Evolutionary conservation across 2,113 vertebrate genomes (phyloP).

Genomic region (Ascaphus truei): DNA sequence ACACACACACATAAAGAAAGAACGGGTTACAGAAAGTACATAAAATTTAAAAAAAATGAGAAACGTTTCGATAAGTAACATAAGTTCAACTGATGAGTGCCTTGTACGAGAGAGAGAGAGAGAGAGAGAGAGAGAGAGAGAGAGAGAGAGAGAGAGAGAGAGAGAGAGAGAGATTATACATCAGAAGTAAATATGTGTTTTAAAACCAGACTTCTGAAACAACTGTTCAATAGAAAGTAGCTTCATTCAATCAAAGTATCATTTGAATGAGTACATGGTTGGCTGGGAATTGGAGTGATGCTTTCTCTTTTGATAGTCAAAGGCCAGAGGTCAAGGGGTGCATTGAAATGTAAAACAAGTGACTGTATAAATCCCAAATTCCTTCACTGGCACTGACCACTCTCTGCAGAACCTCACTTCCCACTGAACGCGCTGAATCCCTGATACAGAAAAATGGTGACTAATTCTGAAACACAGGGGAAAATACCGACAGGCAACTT

Average conservation of each 20-base stretch:
- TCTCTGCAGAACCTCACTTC: neutral
- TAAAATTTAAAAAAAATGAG: too few species aligned
- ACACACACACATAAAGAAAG: too few species aligned
- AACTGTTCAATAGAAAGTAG: neutral
- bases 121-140: neutral
- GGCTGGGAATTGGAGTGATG: constrained; percentile 12
- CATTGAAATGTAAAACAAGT: constrained; percentile 74
- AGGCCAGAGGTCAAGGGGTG: constrained; percentile 34
- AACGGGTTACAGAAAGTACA: too few species aligned
- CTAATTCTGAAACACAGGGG: constrained; percentile 46
- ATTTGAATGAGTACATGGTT: constrained; percentile 22
- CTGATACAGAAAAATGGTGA: constrained; percentile 52
- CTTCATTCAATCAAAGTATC: neutral
- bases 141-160: neutral
- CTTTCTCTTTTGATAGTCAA: constrained; percentile 12
- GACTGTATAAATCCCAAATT: constrained; percentile 56
- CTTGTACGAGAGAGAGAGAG: neutral
- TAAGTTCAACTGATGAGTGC: too few species aligned
- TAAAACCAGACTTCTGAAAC: neutral
- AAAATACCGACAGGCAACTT: constrained; percentile 43
- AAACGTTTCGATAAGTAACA: too few species aligned
- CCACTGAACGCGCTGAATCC: constrained; percentile 29
- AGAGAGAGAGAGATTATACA: neutral
- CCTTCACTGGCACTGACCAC: constrained; percentile 36
- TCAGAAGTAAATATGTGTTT: neutral